Conservation (phyloP, 2,113 vertebrate genomes). For the Mola mola region DNA sequence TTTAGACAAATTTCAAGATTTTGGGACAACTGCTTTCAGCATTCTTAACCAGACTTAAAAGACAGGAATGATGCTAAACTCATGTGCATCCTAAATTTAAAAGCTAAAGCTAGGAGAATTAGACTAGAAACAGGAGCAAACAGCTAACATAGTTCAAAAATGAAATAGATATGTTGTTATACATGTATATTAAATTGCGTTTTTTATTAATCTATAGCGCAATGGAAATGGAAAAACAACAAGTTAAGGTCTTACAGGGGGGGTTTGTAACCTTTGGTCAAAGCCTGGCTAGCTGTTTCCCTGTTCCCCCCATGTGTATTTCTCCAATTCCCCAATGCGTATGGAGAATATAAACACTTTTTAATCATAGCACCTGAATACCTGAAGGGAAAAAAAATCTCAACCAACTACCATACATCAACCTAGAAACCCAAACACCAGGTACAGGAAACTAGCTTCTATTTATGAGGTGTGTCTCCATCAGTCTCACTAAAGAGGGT, state of each 20-base stretch:
- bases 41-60: neutral
- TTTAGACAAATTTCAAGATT: neutral
- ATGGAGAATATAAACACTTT: neutral
- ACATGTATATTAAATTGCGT: no score
- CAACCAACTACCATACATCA: neutral
- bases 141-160: neutral
- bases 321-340: neutral
- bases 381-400: neutral
- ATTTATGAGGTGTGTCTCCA: constrained; percentile 1
- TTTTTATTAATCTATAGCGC: neutral
- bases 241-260: neutral
- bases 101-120: neutral
- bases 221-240: neutral
- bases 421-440: neutral
- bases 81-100: neutral
- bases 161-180: no score
- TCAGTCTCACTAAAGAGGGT: neutral
- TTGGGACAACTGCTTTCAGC: neutral
- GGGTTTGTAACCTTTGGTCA: neutral
- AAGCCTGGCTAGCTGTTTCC: neutral
- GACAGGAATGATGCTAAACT: neutral
- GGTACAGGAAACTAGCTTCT: constrained; percentile 1
- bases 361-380: no score
- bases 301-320: neutral
- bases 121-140: neutral